Conservation (phyloP, 2,113 vertebrate species). For the Dromiciops gliroides region DNA sequence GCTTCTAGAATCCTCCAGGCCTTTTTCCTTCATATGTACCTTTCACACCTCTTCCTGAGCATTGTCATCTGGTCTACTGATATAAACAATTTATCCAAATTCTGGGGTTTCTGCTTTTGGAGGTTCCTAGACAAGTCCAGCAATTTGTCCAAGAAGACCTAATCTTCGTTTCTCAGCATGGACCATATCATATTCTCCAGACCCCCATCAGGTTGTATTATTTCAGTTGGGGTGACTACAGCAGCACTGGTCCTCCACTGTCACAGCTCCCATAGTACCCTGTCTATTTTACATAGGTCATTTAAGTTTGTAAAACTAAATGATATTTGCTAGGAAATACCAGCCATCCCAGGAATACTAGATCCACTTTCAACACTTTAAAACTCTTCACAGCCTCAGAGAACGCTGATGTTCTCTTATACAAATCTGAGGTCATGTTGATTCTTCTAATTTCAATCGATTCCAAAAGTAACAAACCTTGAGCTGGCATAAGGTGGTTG, state of each 20-base stretch:
- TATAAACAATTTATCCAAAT: constrained; percentile 4
- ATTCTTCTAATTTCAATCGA: constrained; percentile 67
- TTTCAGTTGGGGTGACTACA: constrained; percentile 32
- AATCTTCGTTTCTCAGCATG: constrained; percentile 44
- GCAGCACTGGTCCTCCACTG: constrained; percentile 19
- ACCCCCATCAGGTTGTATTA: neutral
- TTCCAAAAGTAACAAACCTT: constrained; percentile 74
- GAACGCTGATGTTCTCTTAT: constrained; percentile 49
- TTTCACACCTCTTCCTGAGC: neutral
- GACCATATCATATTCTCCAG: neutral
- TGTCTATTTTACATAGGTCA: constrained; percentile 59
- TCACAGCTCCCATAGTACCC: constrained; percentile 42
- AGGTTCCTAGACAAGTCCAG: neutral
- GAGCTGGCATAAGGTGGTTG: constrained; percentile 69
- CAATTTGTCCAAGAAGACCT: constrained; percentile 13
- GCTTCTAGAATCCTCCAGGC: neutral
- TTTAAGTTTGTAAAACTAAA: constrained; percentile 59
- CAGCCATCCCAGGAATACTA: constrained; percentile 46
- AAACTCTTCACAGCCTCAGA: constrained; percentile 32
- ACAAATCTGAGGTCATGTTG: constrained; percentile 54
- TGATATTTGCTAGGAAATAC: constrained; percentile 46
- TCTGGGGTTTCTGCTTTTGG: constrained; percentile 26
- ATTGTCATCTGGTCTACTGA: neutral
- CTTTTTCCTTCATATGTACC: neutral
- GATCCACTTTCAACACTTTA: constrained; percentile 19